Evolutionary conservation across 2,888 invertebrate species (phyloP), one percentile per base, ranked within the genome.

Genomic region (Epistrophella euchroma): DNA sequence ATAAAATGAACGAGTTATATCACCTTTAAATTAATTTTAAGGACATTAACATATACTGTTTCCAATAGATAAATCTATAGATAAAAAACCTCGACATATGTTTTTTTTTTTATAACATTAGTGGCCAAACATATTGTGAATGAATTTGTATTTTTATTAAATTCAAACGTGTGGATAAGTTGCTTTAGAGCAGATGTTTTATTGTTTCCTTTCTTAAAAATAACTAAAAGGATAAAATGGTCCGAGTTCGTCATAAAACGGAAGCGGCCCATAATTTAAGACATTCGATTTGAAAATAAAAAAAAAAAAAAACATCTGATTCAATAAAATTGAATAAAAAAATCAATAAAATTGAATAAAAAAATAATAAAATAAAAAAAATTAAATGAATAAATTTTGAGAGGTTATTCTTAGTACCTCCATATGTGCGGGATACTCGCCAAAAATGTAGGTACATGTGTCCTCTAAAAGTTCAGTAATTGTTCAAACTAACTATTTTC

Each of bases 1-100:
- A 13, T 7, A 5, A 2, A 64, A 45, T 19, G 64, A 64, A 64
- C 45, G 64, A 64, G 64, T 64, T 45, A 45, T 45, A 28, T 45
- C 28, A 64, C 64, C 13, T 64, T 64, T 32, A n/a, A 32, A 64
- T 64, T 64, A 45, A 64, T 64, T 64, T 45, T 45, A 2, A 19
- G 13, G 17, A 37, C 45, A 62, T 62, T 62, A 40, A 43, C 60
- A 62, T 62, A 60, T 40, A 62, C 37, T 4, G 4, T 43, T 32
- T n/a, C 10, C 11, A 11, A 22, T 1, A 43, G 22, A 45, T 13
- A 43, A 64, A 64, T 64, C 64, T 32, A 64, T 64, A 17, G 45
- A 64, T 45, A 64, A 64, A 45, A 45, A 22, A 0, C 0, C 1
- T 11, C 28, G 45, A 32, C 64, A 64, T 64, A 28, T 64, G 64